These are phyloP conservation scores for Nylanderia fulva DNA, from an alignment of 1,140 invertebrate genomes.

Conservation along the genomic window DNA sequence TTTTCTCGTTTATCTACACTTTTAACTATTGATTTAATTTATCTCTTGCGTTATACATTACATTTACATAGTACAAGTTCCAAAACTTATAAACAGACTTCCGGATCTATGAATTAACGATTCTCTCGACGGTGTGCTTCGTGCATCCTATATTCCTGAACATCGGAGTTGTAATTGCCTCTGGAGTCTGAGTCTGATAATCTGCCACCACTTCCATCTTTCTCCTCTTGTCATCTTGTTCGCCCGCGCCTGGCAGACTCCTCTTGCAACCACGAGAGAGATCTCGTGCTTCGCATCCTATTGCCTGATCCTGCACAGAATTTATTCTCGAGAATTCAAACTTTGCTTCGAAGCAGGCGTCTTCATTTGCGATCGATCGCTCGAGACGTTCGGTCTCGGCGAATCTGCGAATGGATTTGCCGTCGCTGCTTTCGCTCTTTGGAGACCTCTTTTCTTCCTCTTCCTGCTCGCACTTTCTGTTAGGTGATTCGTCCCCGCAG, in stretches of 20 bases:
- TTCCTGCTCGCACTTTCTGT: conserved; percentile 64
- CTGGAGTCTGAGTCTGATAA: conserved; percentile 64
- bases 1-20: not conserved
- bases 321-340: conserved; percentile 42
- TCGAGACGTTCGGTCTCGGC: conserved; percentile 52
- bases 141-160: conserved; percentile 79
- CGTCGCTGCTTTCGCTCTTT: conserved; percentile 25
- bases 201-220: conserved; percentile 46
- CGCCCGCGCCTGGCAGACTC: conserved; percentile 43
- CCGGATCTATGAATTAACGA: conserved; percentile 82
- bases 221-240: conserved; percentile 59
- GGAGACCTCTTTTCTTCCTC: conserved; percentile 51
- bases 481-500: conserved; percentile 76
- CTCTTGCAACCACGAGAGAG: conserved; percentile 75
- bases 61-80: not conserved
- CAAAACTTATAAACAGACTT: conserved; percentile 17
- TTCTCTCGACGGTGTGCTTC: conserved; percentile 83
- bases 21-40: conserved; percentile 26
- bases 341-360: conserved; percentile 37
- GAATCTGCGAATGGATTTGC: conserved; percentile 10
- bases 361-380: conserved; percentile 35
- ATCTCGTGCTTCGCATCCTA: conserved; percentile 64
- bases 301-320: conserved; percentile 14
- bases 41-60: not conserved
- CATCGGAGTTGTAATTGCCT: conserved; percentile 60